Evolutionary conservation across 2,797 vertebrate genomes (phyloP).

Genomic region (Acestrorhynchus altus): DNA sequence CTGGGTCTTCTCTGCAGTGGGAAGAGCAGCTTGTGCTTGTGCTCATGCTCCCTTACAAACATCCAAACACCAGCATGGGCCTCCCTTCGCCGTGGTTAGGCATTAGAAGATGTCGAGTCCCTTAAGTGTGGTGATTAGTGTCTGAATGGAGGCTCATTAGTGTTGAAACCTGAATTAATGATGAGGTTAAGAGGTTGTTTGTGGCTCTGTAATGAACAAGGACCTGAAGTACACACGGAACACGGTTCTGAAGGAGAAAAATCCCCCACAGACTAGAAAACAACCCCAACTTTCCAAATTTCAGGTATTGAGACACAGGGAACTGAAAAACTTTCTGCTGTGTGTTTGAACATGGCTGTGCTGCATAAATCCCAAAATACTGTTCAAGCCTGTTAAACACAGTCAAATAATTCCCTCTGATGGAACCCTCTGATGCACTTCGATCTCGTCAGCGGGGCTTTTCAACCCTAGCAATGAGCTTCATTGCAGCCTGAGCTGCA

Average conservation of each 20-base stretch:
- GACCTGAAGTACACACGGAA: slow-evolving; percentile 7
- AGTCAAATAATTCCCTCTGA: not conserved
- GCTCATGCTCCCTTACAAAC: not conserved
- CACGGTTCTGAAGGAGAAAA: not conserved
- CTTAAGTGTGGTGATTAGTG: slow-evolving; percentile 34
- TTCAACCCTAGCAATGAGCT: not conserved
- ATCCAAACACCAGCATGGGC: not conserved
- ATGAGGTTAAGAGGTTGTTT: slow-evolving; percentile 44
- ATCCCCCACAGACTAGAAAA: not conserved
- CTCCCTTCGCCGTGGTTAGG: not conserved
- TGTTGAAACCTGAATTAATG: slow-evolving; percentile 45
- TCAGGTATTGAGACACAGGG: no score
- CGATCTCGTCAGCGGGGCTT: not conserved
- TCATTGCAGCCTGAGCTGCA: not conserved
- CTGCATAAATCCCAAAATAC: not conserved
- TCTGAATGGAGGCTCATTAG: slow-evolving; percentile 48
- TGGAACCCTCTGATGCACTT: not conserved
- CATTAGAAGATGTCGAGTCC: not conserved
- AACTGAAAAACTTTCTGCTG: no score
- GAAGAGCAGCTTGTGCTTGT: not conserved
- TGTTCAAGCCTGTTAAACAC: not conserved
- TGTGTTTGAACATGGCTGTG: not conserved
- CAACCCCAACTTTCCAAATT: not conserved
- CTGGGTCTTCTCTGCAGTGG: not conserved
- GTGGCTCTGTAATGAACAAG: slow-evolving; percentile 33